Evolutionary conservation across 2,888 invertebrate genomes (phyloP).

Genomic region (Patella pellucida): DNA sequence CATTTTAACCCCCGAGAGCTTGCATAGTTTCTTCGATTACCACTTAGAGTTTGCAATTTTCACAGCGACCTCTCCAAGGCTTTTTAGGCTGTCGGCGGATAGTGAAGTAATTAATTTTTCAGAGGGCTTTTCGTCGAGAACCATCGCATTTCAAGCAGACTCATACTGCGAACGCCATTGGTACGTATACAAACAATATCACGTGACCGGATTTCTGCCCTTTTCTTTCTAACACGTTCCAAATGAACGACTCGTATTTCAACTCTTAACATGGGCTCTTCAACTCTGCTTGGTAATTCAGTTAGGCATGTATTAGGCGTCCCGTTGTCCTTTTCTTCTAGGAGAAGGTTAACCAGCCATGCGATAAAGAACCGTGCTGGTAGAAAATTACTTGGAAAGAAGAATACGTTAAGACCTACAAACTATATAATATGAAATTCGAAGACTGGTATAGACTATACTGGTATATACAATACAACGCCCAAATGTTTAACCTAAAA

Average conservation of each 20-base stretch:
- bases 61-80: conserved; percentile 22
- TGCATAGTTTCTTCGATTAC: conserved; percentile 10
- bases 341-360: not conserved
- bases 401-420: too few relatives aligned
- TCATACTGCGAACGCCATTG: too few relatives aligned
- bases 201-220: conserved; percentile 26
- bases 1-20: conserved; percentile 11
- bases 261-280: conserved; percentile 11
- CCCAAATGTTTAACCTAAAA: too few relatives aligned
- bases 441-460: too few relatives aligned
- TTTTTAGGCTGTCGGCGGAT: conserved; percentile 7
- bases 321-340: conserved; percentile 4
- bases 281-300: conserved; percentile 23
- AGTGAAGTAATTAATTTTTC: conserved; percentile 11
- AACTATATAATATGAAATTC: too few relatives aligned
- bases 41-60: conserved; percentile 23
- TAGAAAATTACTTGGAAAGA: too few relatives aligned
- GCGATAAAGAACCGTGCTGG: not conserved
- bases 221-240: conserved; percentile 22
- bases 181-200: conserved; percentile 21
- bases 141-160: too few relatives aligned
- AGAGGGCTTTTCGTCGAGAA: conserved; percentile 11
- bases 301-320: conserved; percentile 18
- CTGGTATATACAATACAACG: too few relatives aligned
- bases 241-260: conserved; percentile 21